Base-by-base conservation (phyloP, 1,140 invertebrate genomes). In the Bemisia tabaci region DNA sequence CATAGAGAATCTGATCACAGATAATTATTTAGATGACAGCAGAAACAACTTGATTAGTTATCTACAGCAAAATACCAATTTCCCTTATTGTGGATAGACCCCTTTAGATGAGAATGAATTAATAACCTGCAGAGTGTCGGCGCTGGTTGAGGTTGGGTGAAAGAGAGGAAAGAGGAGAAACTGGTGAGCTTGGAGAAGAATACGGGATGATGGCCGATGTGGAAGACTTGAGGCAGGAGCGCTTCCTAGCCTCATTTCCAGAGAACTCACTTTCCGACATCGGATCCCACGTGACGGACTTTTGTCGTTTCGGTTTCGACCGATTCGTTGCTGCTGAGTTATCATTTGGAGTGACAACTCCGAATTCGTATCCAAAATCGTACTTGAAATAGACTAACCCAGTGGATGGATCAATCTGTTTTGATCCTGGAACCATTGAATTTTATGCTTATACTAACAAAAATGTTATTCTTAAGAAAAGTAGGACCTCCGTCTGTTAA, bases 351-450 rank as follows among this genome's bases (percentile, higher is more conserved):
- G 87, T 77, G 26, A 88, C 80, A 65, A 90, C 82, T 64, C 88
- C 87, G 73, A 89, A 89, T 75, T 90, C 87, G 74, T 90, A 90
- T 67, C 87, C 88, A 73, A 90, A 90, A 77, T 90, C 87, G 74
- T 90, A 89, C 77, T 90, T 90, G 81, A 89, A 90, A 78, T 89
- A 90, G 73, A 89, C 88, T 27, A 90, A 78, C 68, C 87, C 87
- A 25, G 86, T 87, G 71, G 88, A 85, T 69, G 85, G 86, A 77
- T 89, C 87, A 70, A 87, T 84, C 74, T 87, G 86, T 77, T 89
- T 89, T 68, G 86, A 87, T 74, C 87, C 87, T 89, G 72, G 25
- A 67, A 64, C 62, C 39, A 68, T 63, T 21, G 17, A 11, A 21
- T 65, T 59, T 65, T 25, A n/a, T 60, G 26, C n/a, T n/a, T 12